Base-by-base conservation (phyloP, 2,888 invertebrate species). In the Geotrupes spiniger region DNA sequence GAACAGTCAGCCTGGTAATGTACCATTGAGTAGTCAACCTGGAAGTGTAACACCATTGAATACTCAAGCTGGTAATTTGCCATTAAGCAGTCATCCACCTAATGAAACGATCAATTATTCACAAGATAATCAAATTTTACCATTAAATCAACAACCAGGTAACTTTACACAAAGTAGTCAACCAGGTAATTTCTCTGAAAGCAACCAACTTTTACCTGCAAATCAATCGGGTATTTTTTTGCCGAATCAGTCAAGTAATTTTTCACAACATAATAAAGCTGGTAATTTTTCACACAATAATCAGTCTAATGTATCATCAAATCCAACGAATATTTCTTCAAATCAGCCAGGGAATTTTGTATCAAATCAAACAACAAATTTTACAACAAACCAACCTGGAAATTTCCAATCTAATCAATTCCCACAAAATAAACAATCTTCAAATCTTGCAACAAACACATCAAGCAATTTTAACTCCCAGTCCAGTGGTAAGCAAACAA, bases 281-380 rank as follows among this genome's bases (percentile, higher is more conserved):
- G 36, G 28, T 12, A 54, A 54, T 46, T 51, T 42, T 25, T 33
- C 37, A 36, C 49, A 44, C 14, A 39, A 44, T 44, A 26, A 40
- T 6, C 42, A 37, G 40, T 33, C 17, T 12, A 16, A 16, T 37
- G 10, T 14, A 10, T 5, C 10, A 12, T 5, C 10, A 37, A n/a
- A 37, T 12, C 14, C 3, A 17, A 38, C 9, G 8, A 38, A 14
- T 8, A 16, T 25, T 21, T 38, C 38, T 10, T 14, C 37, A 15
- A 15, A 37, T 17, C 12, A 14, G 37, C 37, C 37, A 37, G 6
- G 5, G 4, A 31, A 21, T 21, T 21, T 11, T 31, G 29, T 63
- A 66, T 14, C 74, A 68, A 52, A 75, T 74, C 36, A 38, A 28
- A 27, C 31, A 45, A 15, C 3, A 4, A 31, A 33, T 10, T 33